phyloP scores from a whole-genome alignment of 1,140 invertebrate genomes.

The Pogonomyrmex californicus region DNA sequence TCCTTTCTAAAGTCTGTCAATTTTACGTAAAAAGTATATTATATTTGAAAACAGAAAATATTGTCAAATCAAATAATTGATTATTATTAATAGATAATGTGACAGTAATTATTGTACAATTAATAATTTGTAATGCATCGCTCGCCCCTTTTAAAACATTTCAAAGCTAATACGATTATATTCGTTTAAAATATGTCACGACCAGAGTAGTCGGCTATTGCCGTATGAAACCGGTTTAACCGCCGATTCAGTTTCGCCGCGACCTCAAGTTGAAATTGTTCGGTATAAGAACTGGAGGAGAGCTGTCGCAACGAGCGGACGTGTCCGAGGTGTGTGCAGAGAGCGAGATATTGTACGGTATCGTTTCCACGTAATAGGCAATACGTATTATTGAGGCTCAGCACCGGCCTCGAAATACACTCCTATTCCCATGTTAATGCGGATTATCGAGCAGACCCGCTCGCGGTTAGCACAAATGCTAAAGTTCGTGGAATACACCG shows the following conservation, averaged over 20 bases:
- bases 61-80: background rate
- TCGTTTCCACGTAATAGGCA: conserved; percentile 62
- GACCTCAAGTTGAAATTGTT: conserved; percentile 49
- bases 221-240: conserved; percentile 19
- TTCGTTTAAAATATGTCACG: background rate
- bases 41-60: background rate
- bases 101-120: background rate
- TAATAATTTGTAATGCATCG: background rate
- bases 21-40: background rate
- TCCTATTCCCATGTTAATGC: conserved; percentile 58
- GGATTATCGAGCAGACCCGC: conserved; percentile 48
- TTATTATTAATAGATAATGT: background rate
- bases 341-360: conserved; percentile 50
- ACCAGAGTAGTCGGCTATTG: background rate
- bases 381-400: conserved; percentile 58
- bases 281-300: conserved; percentile 10
- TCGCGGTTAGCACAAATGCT: conserved; percentile 56
- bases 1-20: background rate
- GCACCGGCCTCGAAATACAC: conserved; percentile 46
- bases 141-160: background rate
- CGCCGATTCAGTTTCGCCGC: conserved; percentile 17
- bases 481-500: conserved; percentile 60
- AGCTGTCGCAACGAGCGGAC: conserved; percentile 56
- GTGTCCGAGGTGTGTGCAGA: conserved; percentile 50
- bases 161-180: background rate